phyloP scores from a whole-genome alignment of 2,113 vertebrate genomes.

The Eretmochelys imbricata region DNA sequence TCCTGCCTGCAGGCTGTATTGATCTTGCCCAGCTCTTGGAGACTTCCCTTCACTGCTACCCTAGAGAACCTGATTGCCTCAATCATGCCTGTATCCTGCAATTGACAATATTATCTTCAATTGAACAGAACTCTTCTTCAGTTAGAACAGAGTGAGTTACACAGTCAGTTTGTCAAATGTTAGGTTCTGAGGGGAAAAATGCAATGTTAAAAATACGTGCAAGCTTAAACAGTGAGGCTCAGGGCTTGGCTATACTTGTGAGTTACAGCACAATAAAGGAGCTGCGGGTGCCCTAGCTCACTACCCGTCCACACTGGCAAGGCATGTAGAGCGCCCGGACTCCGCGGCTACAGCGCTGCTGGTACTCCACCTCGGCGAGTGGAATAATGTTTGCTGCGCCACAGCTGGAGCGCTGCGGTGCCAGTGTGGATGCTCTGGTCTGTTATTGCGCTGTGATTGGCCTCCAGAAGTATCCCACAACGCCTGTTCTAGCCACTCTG shows the following conservation, averaged over 20 bases:
- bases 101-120: not conserved
- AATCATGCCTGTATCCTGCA: not conserved
- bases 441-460: too few relatives aligned
- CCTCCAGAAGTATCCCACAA: too few relatives aligned
- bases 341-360: too few relatives aligned
- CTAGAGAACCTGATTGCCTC: not conserved
- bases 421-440: too few relatives aligned
- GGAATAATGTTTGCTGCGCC: too few relatives aligned
- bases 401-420: too few relatives aligned
- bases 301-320: too few relatives aligned
- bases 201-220: not conserved
- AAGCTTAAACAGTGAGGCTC: not conserved
- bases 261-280: too few relatives aligned
- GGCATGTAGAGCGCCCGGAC: too few relatives aligned
- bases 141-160: not conserved
- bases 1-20: not conserved
- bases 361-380: too few relatives aligned
- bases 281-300: too few relatives aligned
- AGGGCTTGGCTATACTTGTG: not conserved
- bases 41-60: not conserved
- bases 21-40: not conserved
- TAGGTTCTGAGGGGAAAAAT: not conserved
- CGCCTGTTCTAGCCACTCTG: too few relatives aligned
- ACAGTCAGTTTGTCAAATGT: not conserved
- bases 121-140: not conserved